Evolutionary conservation across 2,888 invertebrate genomes (phyloP).

Genomic region (Nephrotoma flavescens): DNA sequence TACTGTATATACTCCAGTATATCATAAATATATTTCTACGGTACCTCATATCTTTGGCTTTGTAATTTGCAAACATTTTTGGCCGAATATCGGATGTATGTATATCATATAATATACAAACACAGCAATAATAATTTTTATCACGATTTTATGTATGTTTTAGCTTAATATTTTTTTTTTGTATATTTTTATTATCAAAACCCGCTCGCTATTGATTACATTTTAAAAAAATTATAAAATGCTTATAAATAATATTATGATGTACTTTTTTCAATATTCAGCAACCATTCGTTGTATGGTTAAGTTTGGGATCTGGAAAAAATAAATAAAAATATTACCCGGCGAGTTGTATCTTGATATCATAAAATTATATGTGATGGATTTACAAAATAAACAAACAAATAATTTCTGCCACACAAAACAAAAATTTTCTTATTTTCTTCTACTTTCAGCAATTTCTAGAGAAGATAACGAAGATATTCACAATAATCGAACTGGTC

Average conservation of each 20-base stretch:
- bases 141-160: neutral
- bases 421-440: slow-evolving; percentile 3
- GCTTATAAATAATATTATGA: neutral
- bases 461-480: slow-evolving; percentile 77
- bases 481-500: slow-evolving; percentile 39
- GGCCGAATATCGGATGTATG: neutral
- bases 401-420: neutral
- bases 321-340: neutral
- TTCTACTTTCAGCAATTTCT: slow-evolving; percentile 57
- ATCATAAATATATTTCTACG: too few species aligned
- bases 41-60: neutral
- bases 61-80: neutral
- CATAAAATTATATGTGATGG: neutral
- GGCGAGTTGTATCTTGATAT: neutral
- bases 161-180: neutral
- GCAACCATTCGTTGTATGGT: neutral
- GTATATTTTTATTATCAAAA: neutral
- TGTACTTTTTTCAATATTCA: neutral
- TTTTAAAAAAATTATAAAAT: neutral
- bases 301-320: neutral
- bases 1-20: neutral
- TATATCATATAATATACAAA: neutral
- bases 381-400: neutral
- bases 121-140: neutral
- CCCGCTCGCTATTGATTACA: neutral